A percentile compares a stretch with the other conserved stretches of the same genome.
phyloP scores from a whole-genome alignment of 2,888 invertebrate genomes.

The Panzeria rudis region DNA sequence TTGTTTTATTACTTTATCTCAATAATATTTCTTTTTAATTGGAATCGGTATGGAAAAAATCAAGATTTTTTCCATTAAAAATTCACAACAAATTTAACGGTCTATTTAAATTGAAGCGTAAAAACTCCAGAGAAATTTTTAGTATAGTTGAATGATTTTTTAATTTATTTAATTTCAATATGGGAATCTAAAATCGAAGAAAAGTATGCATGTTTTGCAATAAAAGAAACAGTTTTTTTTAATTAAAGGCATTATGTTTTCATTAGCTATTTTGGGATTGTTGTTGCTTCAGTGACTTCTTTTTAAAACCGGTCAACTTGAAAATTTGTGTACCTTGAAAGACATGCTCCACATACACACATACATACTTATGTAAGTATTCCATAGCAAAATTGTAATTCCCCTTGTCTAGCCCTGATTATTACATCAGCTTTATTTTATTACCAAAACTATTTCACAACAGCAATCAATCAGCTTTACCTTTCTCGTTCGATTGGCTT shows the following conservation, averaged over 20 bases:
- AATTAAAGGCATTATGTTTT: not conserved
- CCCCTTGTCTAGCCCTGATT: conserved; percentile 10
- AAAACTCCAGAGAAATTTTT: conserved; percentile 8
- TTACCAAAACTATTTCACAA: conserved; percentile 26
- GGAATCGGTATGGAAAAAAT: conserved; percentile 13
- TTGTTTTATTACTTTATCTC: conserved; percentile 32
- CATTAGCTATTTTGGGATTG: not conserved
- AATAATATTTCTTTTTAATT: conserved; percentile 41
- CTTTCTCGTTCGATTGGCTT: conserved; percentile 4
- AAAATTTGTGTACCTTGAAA: not conserved
- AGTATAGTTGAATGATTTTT: not conserved
- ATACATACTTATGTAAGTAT: not conserved
- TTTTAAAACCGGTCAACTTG: not conserved
- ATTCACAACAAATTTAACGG: conserved; percentile 1
- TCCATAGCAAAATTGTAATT: not conserved
- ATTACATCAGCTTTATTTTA: conserved; percentile 35
- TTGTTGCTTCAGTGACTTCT: too few relatives aligned
- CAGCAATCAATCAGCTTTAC: not conserved
- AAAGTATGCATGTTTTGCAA: not conserved
- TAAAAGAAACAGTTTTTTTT: not conserved
- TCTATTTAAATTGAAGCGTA: conserved; percentile 20
- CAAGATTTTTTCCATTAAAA: conserved; percentile 16
- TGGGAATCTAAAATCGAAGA: not conserved
- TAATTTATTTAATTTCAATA: not conserved
- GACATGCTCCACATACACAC: not conserved